A percentile compares a stretch with the other conserved stretches of the same genome.
These are phyloP conservation scores for Otis tarda DNA, from an alignment of 2,113 vertebrate species.

Conservation along the genomic window DNA sequence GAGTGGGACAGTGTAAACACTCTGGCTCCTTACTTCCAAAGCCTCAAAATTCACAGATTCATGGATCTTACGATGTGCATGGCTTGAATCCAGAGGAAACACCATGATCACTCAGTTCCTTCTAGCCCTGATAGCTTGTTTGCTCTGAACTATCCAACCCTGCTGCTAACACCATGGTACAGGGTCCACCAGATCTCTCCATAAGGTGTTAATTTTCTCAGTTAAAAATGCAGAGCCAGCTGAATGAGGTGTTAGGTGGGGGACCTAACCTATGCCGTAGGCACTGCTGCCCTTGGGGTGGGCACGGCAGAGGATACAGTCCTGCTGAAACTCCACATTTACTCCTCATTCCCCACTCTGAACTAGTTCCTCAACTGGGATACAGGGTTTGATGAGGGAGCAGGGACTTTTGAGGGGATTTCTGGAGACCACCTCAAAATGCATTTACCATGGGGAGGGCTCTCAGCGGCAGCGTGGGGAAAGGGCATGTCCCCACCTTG, in stretches of 20 bases:
- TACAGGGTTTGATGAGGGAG: accelerated
- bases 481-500: conserved; percentile 3
- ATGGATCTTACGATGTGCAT: not conserved
- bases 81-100: not conserved
- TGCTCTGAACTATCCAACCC: not conserved
- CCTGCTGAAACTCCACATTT: accelerated
- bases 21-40: not conserved
- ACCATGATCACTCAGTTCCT: not conserved
- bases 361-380: not conserved
- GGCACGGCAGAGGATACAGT: not conserved
- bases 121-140: not conserved
- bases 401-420: not conserved
- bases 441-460: not conserved
- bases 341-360: accelerated
- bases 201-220: accelerated
- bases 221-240: not conserved
- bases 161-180: not conserved
- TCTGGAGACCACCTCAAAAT: not conserved
- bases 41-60: not conserved
- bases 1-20: not conserved
- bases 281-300: not conserved
- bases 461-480: not conserved
- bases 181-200: not conserved
- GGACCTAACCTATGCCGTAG: accelerated
- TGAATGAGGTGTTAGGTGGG: accelerated